Percentiles rank a stretch among this genome's conserved stretches.
Evolutionary conservation across 1,140 invertebrate genomes (phyloP).

Genomic region (Rhizoglyphus robini): DNA sequence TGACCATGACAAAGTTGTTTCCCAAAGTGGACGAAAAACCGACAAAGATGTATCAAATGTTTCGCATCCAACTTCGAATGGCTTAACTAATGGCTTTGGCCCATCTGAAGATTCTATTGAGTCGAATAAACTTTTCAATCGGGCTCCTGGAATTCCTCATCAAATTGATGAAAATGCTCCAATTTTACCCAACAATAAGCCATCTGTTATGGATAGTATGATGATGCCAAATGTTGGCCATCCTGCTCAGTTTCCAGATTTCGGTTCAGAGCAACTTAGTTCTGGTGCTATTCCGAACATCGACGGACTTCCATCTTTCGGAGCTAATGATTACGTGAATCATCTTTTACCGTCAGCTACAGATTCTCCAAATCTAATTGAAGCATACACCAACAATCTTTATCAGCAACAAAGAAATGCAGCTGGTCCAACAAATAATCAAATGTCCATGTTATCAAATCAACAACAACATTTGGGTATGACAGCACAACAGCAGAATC

Average conservation of each 20-base stretch:
- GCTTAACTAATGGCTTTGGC: conserved; percentile 41
- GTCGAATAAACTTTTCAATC: conserved; percentile 49
- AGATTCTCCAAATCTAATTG: conserved; percentile 5
- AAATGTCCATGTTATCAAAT: not conserved
- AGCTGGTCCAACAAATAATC: not conserved
- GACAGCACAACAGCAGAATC: conserved; percentile 16
- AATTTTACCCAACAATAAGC: not conserved
- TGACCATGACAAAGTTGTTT: conserved; percentile 1
- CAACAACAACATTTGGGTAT: conserved; percentile 15
- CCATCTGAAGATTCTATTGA: conserved; percentile 79
- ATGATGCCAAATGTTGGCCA: not conserved
- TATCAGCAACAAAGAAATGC: conserved; percentile 1
- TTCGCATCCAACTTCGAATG: conserved; percentile 37
- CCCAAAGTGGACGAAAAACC: conserved; percentile 7
- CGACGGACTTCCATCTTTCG: conserved; percentile 34
- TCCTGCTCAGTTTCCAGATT: conserved; percentile 9
- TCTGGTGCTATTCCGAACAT: conserved; percentile 33
- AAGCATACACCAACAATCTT: not conserved
- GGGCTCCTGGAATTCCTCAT: conserved; percentile 58
- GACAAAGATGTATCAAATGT: conserved; percentile 31
- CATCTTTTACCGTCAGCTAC: conserved; percentile 4
- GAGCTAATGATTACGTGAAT: conserved; percentile 34
- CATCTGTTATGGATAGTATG: conserved; percentile 6
- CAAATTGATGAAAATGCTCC: conserved; percentile 9
- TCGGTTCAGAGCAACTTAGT: conserved; percentile 32